A percentile compares a stretch with the other conserved stretches of the same genome.
These are phyloP conservation scores for Alethe diademata DNA, from an alignment of 2,113 vertebrate species.

Conservation along the genomic window DNA sequence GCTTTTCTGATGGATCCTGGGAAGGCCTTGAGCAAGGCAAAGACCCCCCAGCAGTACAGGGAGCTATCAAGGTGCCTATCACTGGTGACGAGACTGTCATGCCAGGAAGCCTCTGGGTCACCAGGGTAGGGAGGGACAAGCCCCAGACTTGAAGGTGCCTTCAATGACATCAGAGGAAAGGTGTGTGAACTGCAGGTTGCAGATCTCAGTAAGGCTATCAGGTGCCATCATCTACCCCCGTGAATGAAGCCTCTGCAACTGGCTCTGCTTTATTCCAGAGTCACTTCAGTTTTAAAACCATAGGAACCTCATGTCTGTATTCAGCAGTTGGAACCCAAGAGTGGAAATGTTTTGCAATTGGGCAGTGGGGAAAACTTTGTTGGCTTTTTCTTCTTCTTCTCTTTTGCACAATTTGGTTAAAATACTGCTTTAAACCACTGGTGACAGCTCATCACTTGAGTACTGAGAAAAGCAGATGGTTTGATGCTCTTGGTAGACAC, in stretches of 20 bases:
- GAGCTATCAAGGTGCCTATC: not conserved
- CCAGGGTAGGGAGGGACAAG: not conserved
- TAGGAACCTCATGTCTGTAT: not conserved
- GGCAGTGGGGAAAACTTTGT: not conserved
- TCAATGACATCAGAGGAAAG: not conserved
- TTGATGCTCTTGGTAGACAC: not conserved
- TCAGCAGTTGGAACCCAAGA: not conserved
- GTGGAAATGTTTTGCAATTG: constrained; percentile 23
- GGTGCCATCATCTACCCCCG: not conserved
- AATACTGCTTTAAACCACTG: constrained; percentile 12
- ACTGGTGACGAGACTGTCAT: not conserved
- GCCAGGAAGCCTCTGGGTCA: not conserved
- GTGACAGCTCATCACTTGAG: not conserved
- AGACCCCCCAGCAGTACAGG: not conserved
- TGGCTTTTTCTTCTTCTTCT: not conserved
- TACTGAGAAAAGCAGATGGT: constrained; percentile 10
- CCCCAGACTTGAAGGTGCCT: not conserved
- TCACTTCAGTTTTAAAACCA: constrained; percentile 2
- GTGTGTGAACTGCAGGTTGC: not conserved
- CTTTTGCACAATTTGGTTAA: constrained; percentile 7
- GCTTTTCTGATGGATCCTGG: not conserved
- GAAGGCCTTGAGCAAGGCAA: not conserved
- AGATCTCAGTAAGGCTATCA: not conserved
- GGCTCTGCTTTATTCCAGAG: not conserved
- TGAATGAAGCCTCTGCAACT: not conserved